A percentile compares a stretch with the other conserved stretches of the same genome.
phyloP scores from a whole-genome alignment of 2,113 vertebrate species.

The Charina bottae region DNA sequence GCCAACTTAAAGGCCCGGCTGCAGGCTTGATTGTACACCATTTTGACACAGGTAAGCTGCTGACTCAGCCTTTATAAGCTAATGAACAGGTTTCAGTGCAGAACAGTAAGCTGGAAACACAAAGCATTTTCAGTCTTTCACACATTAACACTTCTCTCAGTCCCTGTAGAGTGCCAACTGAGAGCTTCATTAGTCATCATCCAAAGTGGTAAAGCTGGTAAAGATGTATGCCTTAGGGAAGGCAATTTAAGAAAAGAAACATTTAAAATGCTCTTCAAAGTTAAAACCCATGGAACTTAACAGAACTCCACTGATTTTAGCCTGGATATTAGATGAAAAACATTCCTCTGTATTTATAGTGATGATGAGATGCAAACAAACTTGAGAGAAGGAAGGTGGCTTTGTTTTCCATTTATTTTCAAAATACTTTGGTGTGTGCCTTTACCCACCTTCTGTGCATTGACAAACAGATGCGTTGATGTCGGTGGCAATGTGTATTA shows the following conservation, averaged over 20 bases:
- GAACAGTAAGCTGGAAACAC: no score
- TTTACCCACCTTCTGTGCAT: background rate
- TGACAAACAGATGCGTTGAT: background rate
- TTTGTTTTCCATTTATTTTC: background rate
- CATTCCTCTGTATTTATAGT: background rate
- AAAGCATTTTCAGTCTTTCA: background rate
- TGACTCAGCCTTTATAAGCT: background rate
- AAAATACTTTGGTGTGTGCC: background rate
- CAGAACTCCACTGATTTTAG: background rate
- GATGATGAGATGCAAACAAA: background rate
- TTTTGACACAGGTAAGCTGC: background rate
- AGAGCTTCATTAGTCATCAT: constrained; percentile 17
- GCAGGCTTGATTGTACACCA: rapidly evolving
- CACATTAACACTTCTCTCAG: background rate
- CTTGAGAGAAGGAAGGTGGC: background rate
- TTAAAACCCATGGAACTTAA: background rate
- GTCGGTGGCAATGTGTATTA: background rate
- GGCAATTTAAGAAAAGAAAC: background rate
- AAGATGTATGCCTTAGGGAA: background rate
- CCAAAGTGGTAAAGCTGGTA: background rate
- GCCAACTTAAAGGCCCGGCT: background rate
- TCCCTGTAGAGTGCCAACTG: background rate
- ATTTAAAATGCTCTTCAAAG: background rate
- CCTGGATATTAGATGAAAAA: background rate
- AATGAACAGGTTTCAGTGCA: background rate